Conservation (phyloP, 2,113 vertebrate species). For the Thinocorus orbignyianus region DNA sequence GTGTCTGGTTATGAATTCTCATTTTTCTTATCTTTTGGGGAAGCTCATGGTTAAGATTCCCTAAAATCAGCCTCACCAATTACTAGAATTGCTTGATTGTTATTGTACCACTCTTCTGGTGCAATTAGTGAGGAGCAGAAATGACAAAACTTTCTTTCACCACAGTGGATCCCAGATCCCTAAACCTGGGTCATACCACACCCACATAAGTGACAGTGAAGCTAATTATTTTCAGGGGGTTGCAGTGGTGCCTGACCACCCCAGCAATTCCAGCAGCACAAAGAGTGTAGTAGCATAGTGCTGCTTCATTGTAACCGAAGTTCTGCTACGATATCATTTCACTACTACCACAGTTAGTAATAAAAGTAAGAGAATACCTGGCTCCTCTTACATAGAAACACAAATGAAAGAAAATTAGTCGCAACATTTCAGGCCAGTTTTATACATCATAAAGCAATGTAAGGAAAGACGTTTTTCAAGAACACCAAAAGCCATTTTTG, state of each 20-base stretch:
- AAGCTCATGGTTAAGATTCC: background rate
- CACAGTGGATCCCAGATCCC: background rate
- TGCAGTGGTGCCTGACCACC: background rate
- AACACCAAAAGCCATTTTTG: background rate
- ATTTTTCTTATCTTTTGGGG: background rate
- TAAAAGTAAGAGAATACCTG: background rate
- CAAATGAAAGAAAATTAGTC: background rate
- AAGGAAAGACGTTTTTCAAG: background rate
- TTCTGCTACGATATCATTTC: background rate
- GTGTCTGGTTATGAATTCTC: background rate
- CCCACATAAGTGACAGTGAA: background rate
- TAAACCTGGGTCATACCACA: background rate
- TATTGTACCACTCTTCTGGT: background rate
- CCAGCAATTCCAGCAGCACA: background rate
- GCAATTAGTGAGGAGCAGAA: background rate
- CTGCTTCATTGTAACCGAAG: background rate
- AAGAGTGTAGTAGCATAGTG: background rate
- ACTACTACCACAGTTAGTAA: background rate
- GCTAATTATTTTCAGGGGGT: background rate
- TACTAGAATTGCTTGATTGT: background rate
- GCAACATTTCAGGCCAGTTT: background rate
- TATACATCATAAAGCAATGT: constrained; percentile 15
- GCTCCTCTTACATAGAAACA: background rate
- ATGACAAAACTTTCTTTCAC: background rate
- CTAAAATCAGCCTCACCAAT: background rate